These are phyloP conservation scores for Perizoma flavofasciatum DNA, from an alignment of 2,888 invertebrate genomes.

Conservation along the genomic window DNA sequence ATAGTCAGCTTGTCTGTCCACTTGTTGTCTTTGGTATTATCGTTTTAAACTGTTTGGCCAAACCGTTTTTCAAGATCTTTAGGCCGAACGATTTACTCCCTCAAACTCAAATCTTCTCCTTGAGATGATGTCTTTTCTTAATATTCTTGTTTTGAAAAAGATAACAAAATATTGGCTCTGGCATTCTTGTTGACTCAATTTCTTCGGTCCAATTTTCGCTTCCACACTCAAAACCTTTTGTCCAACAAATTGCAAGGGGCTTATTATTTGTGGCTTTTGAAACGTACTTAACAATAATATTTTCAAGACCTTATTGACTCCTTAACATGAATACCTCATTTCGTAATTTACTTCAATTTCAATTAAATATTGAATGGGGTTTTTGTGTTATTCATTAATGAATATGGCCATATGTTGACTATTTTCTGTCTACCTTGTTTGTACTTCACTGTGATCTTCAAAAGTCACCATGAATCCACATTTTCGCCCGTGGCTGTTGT, in stretches of 20 bases:
- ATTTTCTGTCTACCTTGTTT: constrained; percentile 16
- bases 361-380: constrained; percentile 32
- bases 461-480: constrained; percentile 26
- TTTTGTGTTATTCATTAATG: constrained; percentile 26
- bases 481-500: constrained; percentile 43
- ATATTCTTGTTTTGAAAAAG: no score
- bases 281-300: constrained; percentile 21
- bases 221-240: constrained; percentile 12
- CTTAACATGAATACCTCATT: constrained; percentile 29
- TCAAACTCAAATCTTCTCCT: background rate
- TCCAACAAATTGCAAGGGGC: constrained; percentile 4
- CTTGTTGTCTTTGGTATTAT: constrained; percentile 23
- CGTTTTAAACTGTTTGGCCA: constrained; percentile 17
- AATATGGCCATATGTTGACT: constrained; percentile 31
- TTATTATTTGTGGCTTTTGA: constrained; percentile 11
- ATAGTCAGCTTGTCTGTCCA: constrained; percentile 19
- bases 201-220: constrained; percentile 7
- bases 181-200: background rate
- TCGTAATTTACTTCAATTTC: constrained; percentile 38
- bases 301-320: constrained; percentile 36
- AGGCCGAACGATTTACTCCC: constrained; percentile 1
- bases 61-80: no score
- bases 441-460: constrained; percentile 27
- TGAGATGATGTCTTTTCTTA: no score
- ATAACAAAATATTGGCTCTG: background rate